Base-by-base conservation (phyloP, 2,113 vertebrate genomes). In the Parus major region DNA sequence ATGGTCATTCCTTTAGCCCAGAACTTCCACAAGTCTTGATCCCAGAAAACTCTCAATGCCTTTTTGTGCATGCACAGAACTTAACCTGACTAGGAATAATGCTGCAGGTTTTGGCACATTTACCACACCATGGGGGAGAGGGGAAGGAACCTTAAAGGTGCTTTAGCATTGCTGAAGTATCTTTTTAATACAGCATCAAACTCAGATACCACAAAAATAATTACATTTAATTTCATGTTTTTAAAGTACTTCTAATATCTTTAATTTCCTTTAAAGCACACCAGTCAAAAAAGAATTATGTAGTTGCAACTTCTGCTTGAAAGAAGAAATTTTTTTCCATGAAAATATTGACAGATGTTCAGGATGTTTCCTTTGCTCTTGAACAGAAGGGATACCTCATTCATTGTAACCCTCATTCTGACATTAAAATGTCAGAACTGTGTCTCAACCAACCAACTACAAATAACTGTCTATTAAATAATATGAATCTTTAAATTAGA, bases 381-480 rank as follows among this genome's bases (percentile, higher is more conserved):
- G 59, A 86, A 82, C 24, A 84, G 86, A 96, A 96, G 60, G 83
- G 79, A 93, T 91, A 75, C 20, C 63, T 96, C 84, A 75, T 88
- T 94, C 56, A 82, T 36, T 73, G 69, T 23, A 81, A 79, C 20
- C 50, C 93, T 93, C 44, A 28, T 28, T 46, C 33, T 46, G 73
- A 77, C 21, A 94, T 64, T 52, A 96, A 78, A 96, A 28, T 47
- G 55, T 82, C 29, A 82, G 46, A 96, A 92, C 42, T 66, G 49
- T 86, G 41, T 83, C 71, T 91, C 90, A 95, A 82, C 46, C 75
- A 75, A 66, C 75, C 29, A 81, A 23, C n/a, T 91, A 52, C 81
- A 68, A 86, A 80, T 90, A 79, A 15, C 5, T 97, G 82, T 91
- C 79, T 94, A 79, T 66, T 86, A 77, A 92, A 68, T 75, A 2